Conservation (phyloP, 2,113 vertebrate species). For the Pipra filicauda region DNA sequence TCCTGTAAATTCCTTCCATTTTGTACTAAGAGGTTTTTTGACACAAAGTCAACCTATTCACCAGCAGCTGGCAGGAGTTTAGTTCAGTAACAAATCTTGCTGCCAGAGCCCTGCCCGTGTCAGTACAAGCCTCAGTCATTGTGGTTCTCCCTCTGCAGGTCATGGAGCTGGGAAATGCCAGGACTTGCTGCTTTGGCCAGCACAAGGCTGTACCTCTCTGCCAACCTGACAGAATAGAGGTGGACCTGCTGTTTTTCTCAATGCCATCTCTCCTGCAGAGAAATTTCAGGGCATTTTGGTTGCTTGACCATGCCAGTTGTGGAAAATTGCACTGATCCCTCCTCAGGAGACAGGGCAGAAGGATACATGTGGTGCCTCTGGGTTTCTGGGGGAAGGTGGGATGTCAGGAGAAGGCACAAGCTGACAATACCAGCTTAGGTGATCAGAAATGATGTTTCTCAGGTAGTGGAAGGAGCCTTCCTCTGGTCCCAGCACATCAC, state of each 20-base stretch:
- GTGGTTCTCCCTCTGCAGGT: not conserved
- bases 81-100: not conserved
- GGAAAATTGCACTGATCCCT: not conserved
- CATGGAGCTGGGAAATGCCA: not conserved
- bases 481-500: not conserved
- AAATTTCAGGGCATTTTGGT: not conserved
- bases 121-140: not conserved
- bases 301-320: not conserved
- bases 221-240: not conserved
- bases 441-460: not conserved
- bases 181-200: conserved; percentile 19
- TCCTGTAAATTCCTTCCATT: not conserved
- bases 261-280: not conserved
- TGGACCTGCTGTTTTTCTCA: not conserved
- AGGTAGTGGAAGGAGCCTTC: not conserved
- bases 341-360: not conserved
- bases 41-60: not conserved
- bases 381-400: not conserved
- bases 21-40: not conserved
- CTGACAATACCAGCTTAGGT: not conserved
- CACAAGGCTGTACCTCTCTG: not conserved
- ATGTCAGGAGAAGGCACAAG: not conserved
- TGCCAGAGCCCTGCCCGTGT: not conserved
- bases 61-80: not conserved
- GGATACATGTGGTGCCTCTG: not conserved